Evolutionary conservation across 1,140 invertebrate species (phyloP).

Genomic region (Charaxes varanes): DNA sequence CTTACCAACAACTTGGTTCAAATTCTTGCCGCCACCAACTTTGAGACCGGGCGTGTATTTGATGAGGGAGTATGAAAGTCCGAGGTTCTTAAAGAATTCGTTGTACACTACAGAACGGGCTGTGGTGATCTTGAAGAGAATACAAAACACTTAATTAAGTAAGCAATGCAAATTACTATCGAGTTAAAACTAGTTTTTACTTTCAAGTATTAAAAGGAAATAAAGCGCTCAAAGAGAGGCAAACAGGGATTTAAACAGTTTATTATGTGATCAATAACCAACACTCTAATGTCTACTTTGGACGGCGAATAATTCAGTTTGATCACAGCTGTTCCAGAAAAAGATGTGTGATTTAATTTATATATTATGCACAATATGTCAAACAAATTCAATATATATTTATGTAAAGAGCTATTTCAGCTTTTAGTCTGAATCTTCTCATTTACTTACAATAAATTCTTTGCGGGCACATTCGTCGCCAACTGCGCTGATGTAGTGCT

Average conservation of each 20-base stretch:
- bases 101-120: conserved; percentile 24
- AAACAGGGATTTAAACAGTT: too few species aligned
- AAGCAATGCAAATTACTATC: too few species aligned
- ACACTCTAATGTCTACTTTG: too few species aligned
- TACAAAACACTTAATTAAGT: conserved; percentile 5
- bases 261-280: too few species aligned
- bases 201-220: too few species aligned
- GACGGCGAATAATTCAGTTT: too few species aligned
- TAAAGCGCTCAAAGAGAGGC: too few species aligned
- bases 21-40: conserved; percentile 37
- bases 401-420: neutral
- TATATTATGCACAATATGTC: too few species aligned
- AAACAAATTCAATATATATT: too few species aligned
- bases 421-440: neutral
- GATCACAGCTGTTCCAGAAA: too few species aligned
- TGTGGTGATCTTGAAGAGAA: conserved; percentile 26
- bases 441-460: conserved; percentile 40
- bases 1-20: conserved; percentile 48
- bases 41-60: conserved; percentile 32
- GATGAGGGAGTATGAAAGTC: conserved; percentile 42
- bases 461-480: conserved; percentile 37
- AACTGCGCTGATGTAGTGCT: conserved; percentile 50
- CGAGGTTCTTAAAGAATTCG: conserved; percentile 33
- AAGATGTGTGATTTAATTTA: too few species aligned
- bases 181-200: too few species aligned